phyloP scores from a whole-genome alignment of 92 coral and sea anemone genomes.

The Virgularia gustaviana region DNA sequence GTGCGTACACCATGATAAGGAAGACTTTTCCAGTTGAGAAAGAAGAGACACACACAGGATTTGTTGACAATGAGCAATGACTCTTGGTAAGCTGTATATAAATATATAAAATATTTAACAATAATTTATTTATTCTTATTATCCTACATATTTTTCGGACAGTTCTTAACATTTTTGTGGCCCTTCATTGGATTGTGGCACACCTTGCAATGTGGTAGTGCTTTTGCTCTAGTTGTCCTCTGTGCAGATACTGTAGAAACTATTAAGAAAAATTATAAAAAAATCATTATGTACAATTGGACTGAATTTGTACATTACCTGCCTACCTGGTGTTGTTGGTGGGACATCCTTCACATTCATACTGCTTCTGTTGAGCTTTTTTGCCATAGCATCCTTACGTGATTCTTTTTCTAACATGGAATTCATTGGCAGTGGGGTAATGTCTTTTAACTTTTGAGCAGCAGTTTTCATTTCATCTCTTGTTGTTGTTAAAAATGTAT shows the following conservation, averaged over 20 bases:
- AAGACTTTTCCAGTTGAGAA: no score
- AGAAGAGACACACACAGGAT: no score
- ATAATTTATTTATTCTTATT: no score
- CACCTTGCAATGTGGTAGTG: neutral
- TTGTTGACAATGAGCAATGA: no score
- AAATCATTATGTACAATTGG: no score
- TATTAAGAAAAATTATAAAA: no score
- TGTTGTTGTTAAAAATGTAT: slow-evolving; percentile 27
- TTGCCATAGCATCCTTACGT: slow-evolving; percentile 35
- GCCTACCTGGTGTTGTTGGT: slow-evolving; percentile 39
- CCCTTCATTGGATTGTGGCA: neutral
- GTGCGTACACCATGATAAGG: no score
- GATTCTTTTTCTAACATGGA: slow-evolving; percentile 44
- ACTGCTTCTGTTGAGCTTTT: slow-evolving; percentile 31
- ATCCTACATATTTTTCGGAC: neutral
- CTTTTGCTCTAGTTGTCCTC: neutral
- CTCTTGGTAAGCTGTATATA: no score
- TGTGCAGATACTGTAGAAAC: neutral
- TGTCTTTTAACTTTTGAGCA: slow-evolving; percentile 20
- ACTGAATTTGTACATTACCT: no score
- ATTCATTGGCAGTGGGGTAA: slow-evolving; percentile 49
- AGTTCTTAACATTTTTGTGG: neutral
- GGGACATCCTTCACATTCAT: slow-evolving; percentile 43
- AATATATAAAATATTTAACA: neutral
- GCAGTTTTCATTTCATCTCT: slow-evolving; percentile 20